Evolutionary conservation across 2,888 invertebrate species (phyloP).

Genomic region (Ferrisia virgata): DNA sequence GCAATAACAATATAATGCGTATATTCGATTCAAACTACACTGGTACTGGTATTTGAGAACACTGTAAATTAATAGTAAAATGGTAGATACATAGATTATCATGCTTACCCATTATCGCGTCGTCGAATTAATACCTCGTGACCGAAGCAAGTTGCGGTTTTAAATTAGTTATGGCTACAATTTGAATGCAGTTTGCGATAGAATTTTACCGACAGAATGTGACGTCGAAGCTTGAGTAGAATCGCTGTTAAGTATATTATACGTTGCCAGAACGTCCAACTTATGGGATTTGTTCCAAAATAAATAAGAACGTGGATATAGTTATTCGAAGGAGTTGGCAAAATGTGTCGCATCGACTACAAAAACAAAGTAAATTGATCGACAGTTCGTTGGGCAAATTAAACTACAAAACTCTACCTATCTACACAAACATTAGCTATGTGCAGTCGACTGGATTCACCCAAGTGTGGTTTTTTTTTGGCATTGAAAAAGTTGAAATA

Average conservation of each 20-base stretch:
- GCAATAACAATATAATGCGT: too few relatives aligned
- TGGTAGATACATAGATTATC: background rate
- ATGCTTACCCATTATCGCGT: background rate
- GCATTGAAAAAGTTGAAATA: background rate
- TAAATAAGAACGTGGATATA: background rate
- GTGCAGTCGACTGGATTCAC: too few relatives aligned
- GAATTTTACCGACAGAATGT: background rate
- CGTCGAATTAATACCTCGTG: background rate
- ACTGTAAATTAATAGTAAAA: too few relatives aligned
- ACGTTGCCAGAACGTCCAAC: background rate
- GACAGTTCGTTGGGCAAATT: background rate
- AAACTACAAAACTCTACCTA: background rate
- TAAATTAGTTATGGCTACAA: background rate
- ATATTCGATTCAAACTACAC: too few relatives aligned
- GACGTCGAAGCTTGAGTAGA: background rate
- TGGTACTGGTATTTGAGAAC: too few relatives aligned
- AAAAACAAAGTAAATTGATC: background rate
- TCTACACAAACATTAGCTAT: too few relatives aligned
- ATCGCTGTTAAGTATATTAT: too few relatives aligned
- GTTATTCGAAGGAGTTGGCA: background rate
- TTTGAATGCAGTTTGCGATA: background rate
- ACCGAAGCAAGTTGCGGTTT: background rate
- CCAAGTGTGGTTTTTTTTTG: background rate
- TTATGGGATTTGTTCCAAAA: conserved; percentile 2
- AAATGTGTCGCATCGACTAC: background rate